Base-by-base conservation (phyloP, 37 sponge, comb jelly and placozoan genomes). In the Agelas oroides region DNA sequence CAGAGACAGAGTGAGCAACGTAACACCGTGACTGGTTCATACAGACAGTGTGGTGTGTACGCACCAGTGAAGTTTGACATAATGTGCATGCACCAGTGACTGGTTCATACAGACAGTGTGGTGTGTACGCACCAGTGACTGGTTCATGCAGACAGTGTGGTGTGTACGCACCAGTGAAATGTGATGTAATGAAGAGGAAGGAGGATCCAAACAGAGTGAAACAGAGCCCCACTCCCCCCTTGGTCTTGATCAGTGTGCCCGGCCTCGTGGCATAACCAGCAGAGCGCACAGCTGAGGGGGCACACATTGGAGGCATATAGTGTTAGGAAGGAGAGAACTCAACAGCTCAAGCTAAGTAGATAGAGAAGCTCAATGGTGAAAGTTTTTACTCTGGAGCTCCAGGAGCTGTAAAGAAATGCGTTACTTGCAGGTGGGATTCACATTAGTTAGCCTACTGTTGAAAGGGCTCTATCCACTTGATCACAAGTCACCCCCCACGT, bases 151-250 rank as follows among this genome's bases (percentile, higher is more conserved):
- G 67, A 79, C 46, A 37, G 66, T 35, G 33, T 24, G 79, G 11
- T 32, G 40, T 34, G 58, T 17, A 65, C 35, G 31, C 55, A 97
- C 97, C 97, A 70, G 93, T 89, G 68, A 97, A 84, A 76, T 97
- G 97, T 28, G 92, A 92, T 18, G 89, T 90, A 62, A 97, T 91
- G 76, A 97, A 95, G 31, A 97, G 90, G 35, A 97, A 90, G 1
- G 96, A 92, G 5, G 96, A 84, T 0, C 95, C 97, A 89, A 97
- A 97, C 41, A 97, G 60, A 0, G 84, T 86, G 59, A 92, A 87
- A 32, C 78, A 77, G 35, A 95, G 32, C n/a, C 86, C 94, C 12
- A 97, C 83, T 21, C 80, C 97, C 59, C 97, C 97, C 79, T 97
- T 95, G 35, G 97, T 97, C 66, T 88, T 80, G 35, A 95, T 88